These are phyloP conservation scores for Halcyon leucocephala DNA, from an alignment of 2,797 vertebrate species.

Conservation along the genomic window DNA sequence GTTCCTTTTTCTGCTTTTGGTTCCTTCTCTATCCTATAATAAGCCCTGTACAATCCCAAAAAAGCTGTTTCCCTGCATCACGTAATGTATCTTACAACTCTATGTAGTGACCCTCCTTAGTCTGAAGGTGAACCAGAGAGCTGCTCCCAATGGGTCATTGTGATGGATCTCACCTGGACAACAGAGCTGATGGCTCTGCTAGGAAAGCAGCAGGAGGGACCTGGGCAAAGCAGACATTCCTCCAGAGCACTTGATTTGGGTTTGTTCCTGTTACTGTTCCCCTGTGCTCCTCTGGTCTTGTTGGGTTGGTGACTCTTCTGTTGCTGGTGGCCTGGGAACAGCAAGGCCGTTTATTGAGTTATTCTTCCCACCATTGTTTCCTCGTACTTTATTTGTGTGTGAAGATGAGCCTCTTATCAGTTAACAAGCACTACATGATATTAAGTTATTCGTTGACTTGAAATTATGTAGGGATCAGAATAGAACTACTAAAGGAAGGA, in stretches of 20 bases:
- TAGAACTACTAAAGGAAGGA: background rate
- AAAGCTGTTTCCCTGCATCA: background rate
- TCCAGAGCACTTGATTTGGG: background rate
- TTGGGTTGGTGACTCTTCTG: background rate
- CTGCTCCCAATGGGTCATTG: background rate
- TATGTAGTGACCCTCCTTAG: accelerated
- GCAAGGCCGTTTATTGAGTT: background rate
- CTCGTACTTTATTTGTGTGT: background rate
- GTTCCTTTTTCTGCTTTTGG: background rate
- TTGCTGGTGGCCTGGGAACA: background rate
- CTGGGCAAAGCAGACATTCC: accelerated
- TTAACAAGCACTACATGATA: background rate
- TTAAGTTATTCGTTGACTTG: background rate
- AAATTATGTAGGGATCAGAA: background rate
- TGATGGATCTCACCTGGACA: background rate
- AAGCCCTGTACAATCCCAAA: background rate
- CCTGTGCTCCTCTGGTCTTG: background rate
- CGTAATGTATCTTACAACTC: background rate
- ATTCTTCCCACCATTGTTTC: background rate
- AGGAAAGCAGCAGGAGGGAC: background rate
- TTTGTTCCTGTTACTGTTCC: background rate
- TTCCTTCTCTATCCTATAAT: background rate
- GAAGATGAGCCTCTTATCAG: background rate
- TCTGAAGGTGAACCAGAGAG: background rate
- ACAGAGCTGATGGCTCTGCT: background rate